A percentile compares a stretch with the other conserved stretches of the same genome.
phyloP scores from a whole-genome alignment of 1,140 invertebrate species.

The Drosophila truncata region DNA sequence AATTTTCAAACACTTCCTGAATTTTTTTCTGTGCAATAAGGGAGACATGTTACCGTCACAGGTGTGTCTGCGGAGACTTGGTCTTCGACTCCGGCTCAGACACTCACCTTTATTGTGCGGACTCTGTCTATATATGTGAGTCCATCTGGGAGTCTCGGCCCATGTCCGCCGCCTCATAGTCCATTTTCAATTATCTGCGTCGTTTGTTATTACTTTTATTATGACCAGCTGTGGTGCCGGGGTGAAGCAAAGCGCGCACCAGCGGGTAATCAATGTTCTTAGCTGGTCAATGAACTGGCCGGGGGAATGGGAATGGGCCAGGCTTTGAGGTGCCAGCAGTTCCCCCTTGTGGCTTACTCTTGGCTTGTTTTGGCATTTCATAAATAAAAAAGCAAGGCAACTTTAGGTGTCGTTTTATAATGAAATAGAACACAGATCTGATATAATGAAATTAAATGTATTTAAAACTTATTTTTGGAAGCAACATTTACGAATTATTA shows the following conservation, averaged over 20 bases:
- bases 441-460: background rate
- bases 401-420: background rate
- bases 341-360: constrained; percentile 59
- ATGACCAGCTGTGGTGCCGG: constrained; percentile 40
- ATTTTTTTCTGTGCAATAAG: constrained; percentile 16
- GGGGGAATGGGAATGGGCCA: constrained; percentile 13
- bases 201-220: constrained; percentile 84
- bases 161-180: constrained; percentile 64
- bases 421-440: background rate
- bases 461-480: background rate
- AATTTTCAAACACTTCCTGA: background rate
- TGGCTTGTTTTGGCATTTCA: constrained; percentile 53
- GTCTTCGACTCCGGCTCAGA: constrained; percentile 20
- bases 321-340: constrained; percentile 6
- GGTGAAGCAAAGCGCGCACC: constrained; percentile 34
- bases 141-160: constrained; percentile 13
- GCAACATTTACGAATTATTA: background rate
- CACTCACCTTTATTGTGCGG: constrained; percentile 70
- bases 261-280: constrained; percentile 84
- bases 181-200: constrained; percentile 84
- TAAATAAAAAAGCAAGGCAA: constrained; percentile 23
- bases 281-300: constrained; percentile 79
- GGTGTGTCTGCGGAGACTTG: constrained; percentile 51
- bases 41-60: constrained; percentile 28
- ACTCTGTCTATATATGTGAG: constrained; percentile 55